Percentiles rank a stretch among this genome's conserved stretches.
Conservation (phyloP, 2,113 vertebrate genomes). For the Stegostoma tigrinum region DNA sequence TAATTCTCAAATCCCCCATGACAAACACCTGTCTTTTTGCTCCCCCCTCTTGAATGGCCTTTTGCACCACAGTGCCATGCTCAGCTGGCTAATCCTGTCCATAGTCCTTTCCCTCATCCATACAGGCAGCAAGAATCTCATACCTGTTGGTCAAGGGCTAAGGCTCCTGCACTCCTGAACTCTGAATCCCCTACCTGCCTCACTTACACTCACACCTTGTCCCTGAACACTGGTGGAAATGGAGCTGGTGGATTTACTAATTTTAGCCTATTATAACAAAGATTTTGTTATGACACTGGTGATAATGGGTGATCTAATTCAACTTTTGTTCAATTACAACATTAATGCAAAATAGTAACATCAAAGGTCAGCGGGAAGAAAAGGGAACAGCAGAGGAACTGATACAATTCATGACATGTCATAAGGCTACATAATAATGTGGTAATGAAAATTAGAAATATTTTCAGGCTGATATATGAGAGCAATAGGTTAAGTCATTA, state of each 20-base stretch:
- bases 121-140: no score
- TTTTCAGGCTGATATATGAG: neutral
- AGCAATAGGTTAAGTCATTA: neutral
- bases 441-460: neutral
- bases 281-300: neutral
- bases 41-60: no score
- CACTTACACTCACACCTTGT: no score
- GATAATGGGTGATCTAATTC: neutral
- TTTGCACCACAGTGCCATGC: no score
- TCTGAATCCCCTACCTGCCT: no score
- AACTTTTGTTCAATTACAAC: neutral
- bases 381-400: neutral
- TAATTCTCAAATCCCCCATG: no score
- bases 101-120: no score
- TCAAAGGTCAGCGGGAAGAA: neutral
- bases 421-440: neutral
- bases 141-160: no score
- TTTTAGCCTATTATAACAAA: neutral
- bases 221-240: no score
- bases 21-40: no score
- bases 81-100: no score
- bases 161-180: no score
- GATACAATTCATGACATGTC: neutral
- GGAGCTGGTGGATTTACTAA: neutral
- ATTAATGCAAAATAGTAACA: neutral